Evolutionary conservation across 2,888 invertebrate genomes (phyloP), one percentile per base, ranked within the genome.

Genomic region (Agapostemon virescens): DNA sequence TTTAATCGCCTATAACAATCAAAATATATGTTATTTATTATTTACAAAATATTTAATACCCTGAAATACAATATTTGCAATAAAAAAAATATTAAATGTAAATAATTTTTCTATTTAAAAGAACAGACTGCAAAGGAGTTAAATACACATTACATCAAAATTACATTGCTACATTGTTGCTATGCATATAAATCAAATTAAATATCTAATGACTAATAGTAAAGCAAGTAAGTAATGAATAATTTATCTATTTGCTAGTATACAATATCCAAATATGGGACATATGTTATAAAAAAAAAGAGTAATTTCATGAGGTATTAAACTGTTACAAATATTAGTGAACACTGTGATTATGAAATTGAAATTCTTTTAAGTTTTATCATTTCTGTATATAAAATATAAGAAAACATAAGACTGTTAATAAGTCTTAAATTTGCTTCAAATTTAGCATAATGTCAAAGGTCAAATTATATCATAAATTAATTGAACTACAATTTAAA

Each of bases 311-410:
- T 63, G 30, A 40, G 58, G 64, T 70, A 69, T 70, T 70, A 30
- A 20, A 55, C 45, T 75, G 52, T 81, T 72, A 20, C 61, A 79
- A 77, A 78, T 67, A 45, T 81, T 84, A 82, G 55, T 55, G 40
- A 79, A 63, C 20, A 64, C 82, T 84, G 84, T 84, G 84, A 84
- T 84, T 79, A 61, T 77, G 67, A 64, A 71, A 72, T 49, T 79
- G 42, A 66, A 76, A 77, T 75, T 79, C 71, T 69, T 40, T 66
- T 66, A 63, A 68, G 33, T 45, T 70, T 38, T 77, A 64, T 68
- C 40, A 74, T 77, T 76, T 80, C 71, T 81, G 69, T 71, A 82
- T 5, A 61, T 68, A 77, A 68, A 40, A 49, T 7, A 66, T 66
- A 61, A 72, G 26, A 73, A 52, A 7, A 58, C 61, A 58, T 23